Conservation (phyloP, 2,888 invertebrate genomes). For the Drosophila nigricruria region DNA sequence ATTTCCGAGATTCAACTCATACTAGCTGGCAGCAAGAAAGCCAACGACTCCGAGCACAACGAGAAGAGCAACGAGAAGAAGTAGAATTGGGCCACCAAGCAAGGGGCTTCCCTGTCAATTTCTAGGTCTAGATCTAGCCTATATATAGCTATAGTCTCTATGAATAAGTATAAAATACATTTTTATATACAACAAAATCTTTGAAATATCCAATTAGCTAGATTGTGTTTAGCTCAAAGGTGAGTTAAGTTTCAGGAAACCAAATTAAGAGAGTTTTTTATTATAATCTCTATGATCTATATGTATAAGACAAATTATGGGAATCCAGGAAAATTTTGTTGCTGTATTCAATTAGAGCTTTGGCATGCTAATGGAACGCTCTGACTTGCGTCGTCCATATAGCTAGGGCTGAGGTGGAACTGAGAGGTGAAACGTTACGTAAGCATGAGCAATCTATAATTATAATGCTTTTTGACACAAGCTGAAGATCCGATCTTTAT, state of each 20-base stretch:
- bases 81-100: background rate
- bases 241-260: background rate
- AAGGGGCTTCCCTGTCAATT: background rate
- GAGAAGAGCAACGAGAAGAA: background rate
- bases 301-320: background rate
- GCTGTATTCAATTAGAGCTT: background rate
- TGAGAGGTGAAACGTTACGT: background rate
- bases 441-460: background rate
- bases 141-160: constrained; percentile 7
- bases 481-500: background rate
- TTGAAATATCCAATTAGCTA: background rate
- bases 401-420: background rate
- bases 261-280: background rate
- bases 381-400: background rate
- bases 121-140: constrained; percentile 17
- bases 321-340: background rate
- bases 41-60: background rate
- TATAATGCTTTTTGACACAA: background rate
- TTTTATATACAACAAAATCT: background rate
- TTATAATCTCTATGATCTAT: background rate
- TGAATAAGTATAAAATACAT: constrained; percentile 5
- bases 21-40: constrained; percentile 50
- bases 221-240: background rate
- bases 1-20: constrained; percentile 76
- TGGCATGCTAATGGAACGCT: background rate